These are phyloP conservation scores for Gavia stellata DNA, from an alignment of 2,113 vertebrate species.

Conservation along the genomic window DNA sequence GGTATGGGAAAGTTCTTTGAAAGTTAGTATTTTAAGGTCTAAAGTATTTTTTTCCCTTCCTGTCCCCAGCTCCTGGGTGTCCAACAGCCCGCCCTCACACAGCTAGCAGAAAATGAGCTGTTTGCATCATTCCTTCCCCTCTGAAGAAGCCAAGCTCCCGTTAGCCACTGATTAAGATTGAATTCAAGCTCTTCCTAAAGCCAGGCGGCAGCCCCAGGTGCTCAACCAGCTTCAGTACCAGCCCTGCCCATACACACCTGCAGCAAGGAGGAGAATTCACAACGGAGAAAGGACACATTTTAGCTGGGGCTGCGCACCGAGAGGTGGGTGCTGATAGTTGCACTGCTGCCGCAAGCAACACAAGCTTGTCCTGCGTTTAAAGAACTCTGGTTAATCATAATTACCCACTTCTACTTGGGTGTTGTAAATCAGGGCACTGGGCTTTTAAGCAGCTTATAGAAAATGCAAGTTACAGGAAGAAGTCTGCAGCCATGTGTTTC, in stretches of 20 bases:
- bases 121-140: neutral
- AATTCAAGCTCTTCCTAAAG: neutral
- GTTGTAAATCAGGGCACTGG: neutral
- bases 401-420: neutral
- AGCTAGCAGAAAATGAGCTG: neutral
- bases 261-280: neutral
- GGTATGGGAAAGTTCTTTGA: neutral
- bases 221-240: neutral
- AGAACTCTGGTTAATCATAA: neutral
- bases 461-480: neutral
- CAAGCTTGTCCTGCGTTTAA: neutral
- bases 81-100: neutral
- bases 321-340: neutral
- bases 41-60: neutral
- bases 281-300: no score
- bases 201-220: neutral
- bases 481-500: neutral
- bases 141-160: neutral
- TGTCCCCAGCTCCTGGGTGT: neutral
- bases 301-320: neutral
- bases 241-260: neutral
- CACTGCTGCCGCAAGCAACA: neutral
- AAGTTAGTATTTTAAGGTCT: neutral
- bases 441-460: neutral
- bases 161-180: neutral